Evolutionary conservation across 2,113 vertebrate species (phyloP).

Genomic region (Ivindomyrus marchei): DNA sequence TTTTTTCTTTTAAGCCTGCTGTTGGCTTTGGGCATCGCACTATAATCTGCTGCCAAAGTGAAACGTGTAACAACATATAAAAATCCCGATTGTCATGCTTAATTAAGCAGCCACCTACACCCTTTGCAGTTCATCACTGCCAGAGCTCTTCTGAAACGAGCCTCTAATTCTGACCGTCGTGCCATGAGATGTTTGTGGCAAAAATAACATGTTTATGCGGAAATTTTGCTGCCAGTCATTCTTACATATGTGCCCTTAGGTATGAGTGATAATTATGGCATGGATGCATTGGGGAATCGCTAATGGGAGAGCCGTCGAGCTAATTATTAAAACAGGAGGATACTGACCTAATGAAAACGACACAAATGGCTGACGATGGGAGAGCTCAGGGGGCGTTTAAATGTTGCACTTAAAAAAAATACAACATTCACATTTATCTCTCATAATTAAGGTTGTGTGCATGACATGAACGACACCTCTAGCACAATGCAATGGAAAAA

Average conservation of each 20-base stretch:
- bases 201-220: neutral
- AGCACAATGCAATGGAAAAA: neutral
- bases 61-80: neutral
- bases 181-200: neutral
- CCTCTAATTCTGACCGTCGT: neutral
- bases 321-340: neutral
- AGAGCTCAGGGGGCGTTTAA: neutral
- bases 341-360: neutral
- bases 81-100: neutral
- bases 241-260: neutral
- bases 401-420: neutral
- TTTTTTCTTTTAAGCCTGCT: neutral
- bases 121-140: neutral
- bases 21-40: neutral
- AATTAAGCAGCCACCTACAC: neutral
- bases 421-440: slow-evolving; percentile 1
- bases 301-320: neutral
- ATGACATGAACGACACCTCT: neutral
- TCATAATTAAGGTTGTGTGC: neutral
- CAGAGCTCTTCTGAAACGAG: neutral
- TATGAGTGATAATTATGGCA: neutral
- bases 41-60: neutral
- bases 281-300: neutral
- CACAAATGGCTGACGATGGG: neutral
- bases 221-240: neutral